Conservation (phyloP, 1,140 invertebrate genomes). For the Caenorhabditis remanei region DNA sequence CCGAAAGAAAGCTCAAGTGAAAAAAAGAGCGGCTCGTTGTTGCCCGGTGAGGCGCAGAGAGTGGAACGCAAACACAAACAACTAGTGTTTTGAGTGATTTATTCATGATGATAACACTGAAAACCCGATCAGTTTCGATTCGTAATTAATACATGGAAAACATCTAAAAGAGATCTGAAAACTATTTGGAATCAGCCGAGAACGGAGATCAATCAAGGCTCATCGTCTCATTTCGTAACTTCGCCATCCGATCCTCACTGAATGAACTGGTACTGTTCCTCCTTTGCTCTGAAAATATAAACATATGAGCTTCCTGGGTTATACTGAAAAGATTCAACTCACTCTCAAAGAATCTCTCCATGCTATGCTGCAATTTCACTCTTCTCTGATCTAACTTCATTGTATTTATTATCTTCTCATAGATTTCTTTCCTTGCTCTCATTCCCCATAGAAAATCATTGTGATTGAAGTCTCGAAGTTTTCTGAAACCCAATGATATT, state of each 20-base stretch:
- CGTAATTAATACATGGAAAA: not conserved
- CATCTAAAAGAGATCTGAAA: conserved; percentile 35
- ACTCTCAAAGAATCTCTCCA: conserved; percentile 28
- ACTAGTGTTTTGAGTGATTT: conserved; percentile 37
- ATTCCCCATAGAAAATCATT: conserved; percentile 75
- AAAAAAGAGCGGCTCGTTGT: conserved; percentile 20
- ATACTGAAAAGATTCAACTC: not conserved
- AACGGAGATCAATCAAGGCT: not conserved
- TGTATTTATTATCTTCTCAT: conserved; percentile 69
- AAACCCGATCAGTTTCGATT: conserved; percentile 41
- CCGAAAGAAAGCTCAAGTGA: conserved; percentile 48
- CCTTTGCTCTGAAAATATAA: not conserved
- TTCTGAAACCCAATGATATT: not conserved
- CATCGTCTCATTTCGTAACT: conserved; percentile 41
- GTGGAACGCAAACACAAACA: conserved; percentile 26
- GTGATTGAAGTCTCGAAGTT: conserved; percentile 69
- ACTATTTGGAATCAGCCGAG: not conserved
- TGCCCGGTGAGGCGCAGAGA: conserved; percentile 7
- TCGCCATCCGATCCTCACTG: not conserved
- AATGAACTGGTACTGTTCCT: not conserved
- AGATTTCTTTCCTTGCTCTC: conserved; percentile 70
- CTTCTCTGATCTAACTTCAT: conserved; percentile 60
- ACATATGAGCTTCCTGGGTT: not conserved
- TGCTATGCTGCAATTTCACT: conserved; percentile 46
- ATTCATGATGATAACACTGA: conserved; percentile 4